Conservation (phyloP, 2,797 vertebrate species). For the Leptoclinus maculatus region DNA sequence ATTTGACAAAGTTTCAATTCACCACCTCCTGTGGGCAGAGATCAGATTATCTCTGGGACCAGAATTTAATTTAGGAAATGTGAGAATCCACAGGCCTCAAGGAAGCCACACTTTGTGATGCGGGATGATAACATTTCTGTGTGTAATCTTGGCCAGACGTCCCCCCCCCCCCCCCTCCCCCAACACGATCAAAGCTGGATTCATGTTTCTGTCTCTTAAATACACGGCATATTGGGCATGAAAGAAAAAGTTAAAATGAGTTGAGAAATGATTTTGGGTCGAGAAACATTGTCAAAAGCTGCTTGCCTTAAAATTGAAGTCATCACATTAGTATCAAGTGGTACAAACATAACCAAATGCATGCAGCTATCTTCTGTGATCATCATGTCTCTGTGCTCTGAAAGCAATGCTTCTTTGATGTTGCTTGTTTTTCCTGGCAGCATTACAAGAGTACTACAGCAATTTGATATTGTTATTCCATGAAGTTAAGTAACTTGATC, state of each 20-base stretch:
- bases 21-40: constrained; percentile 27
- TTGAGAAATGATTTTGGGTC: neutral
- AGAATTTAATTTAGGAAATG: constrained; percentile 22
- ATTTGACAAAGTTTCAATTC: constrained; percentile 24
- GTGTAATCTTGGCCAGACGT: constrained; percentile 19
- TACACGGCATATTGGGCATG: neutral
- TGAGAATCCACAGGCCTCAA: neutral
- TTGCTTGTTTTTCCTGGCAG: neutral
- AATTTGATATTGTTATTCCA: neutral
- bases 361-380: neutral
- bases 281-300: neutral
- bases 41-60: constrained; percentile 37
- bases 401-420: neutral
- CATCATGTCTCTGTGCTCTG: neutral
- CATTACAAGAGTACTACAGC: no score
- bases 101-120: constrained; percentile 13
- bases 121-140: constrained; percentile 11
- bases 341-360: neutral
- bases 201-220: neutral
- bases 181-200: constrained; percentile 22
- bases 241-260: neutral
- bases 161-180: neutral
- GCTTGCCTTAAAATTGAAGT: neutral
- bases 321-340: neutral
- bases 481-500: neutral